Base-by-base conservation (phyloP, 2,113 vertebrate species). In the Garra rufa region DNA sequence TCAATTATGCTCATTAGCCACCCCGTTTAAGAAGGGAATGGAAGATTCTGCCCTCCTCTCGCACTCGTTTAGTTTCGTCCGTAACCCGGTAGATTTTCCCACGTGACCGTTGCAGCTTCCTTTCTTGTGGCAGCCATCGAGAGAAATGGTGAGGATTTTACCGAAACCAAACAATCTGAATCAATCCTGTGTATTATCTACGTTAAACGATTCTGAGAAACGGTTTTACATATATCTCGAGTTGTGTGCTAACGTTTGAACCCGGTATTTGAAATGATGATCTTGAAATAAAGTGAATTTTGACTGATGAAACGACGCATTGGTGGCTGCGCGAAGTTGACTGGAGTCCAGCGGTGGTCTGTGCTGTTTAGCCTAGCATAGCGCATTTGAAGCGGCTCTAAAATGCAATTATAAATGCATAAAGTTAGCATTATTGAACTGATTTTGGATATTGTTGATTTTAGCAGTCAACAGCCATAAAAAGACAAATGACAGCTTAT, bases 41-140 rank as follows among this genome's bases (percentile, higher is more conserved):
- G 90, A 78, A 74, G 17, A 63, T 59, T 83, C 86, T 76, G 21
- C 9, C 1, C 19, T 4, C 61, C 19, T 6, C 14, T 24, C 52
- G 21, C 15, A 1, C 2, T 1, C 34, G 9, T 24, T 76, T 88
- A 78, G 81, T 89, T 0, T 48, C 48, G 6, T 1, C 80, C 77
- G 52, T 86, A 81, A 91, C 90, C 90, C 91, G 90, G 85, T 86
- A 85, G 89, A 84, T 76, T 43, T 86, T 76, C 24, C 1, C 9
- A 55, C 59, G 82, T 67, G 28, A 34, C 86, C 57, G 17, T 28
- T 11, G 0, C 46, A n/a, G 76, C 46, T 86, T 85, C 89, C 87
- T 90, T 92, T 92, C 90, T 89, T 90, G 88, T 91, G 75, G 81
- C 88, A 84, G 88, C 90, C 89, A 83, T 86, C 87, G 77, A 80